Conservation (phyloP, 2,888 invertebrate species). For the Timema podura region DNA sequence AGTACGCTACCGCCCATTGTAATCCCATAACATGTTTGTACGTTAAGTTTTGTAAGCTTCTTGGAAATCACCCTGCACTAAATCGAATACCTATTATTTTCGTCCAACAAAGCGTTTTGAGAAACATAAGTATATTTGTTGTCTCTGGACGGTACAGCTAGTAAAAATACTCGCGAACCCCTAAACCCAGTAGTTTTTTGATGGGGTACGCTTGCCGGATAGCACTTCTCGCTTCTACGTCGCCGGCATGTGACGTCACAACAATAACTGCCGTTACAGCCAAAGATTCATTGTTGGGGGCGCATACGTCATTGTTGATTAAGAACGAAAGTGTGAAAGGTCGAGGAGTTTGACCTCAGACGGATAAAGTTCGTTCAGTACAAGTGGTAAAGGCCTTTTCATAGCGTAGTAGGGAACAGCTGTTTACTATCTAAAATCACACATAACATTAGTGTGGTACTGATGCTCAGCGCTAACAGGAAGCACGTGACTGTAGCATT, state of each 20-base stretch:
- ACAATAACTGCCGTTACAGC: slow-evolving; percentile 41
- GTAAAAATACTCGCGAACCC: slow-evolving; percentile 63
- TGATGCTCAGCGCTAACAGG: slow-evolving; percentile 12
- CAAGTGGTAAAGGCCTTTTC: slow-evolving; percentile 10
- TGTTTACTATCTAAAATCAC: slow-evolving; percentile 13
- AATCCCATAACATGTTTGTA: slow-evolving; percentile 80
- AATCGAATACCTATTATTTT: slow-evolving; percentile 44
- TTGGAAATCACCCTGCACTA: slow-evolving; percentile 70
- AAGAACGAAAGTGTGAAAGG: slow-evolving; percentile 33
- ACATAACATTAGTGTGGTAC: slow-evolving; percentile 1
- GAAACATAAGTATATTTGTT: slow-evolving; percentile 41
- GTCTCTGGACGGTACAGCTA: slow-evolving; percentile 56
- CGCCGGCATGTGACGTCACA: slow-evolving; percentile 73
- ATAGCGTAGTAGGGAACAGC: slow-evolving; percentile 6
- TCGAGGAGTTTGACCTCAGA: slow-evolving; percentile 27
- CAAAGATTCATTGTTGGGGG: background rate
- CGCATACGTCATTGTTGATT: slow-evolving; percentile 37
- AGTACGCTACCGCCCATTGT: slow-evolving; percentile 65
- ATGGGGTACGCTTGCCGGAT: slow-evolving; percentile 63
- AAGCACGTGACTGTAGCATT: background rate
- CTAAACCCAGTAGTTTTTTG: slow-evolving; percentile 54
- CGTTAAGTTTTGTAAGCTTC: slow-evolving; percentile 78
- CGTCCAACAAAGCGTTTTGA: slow-evolving; percentile 57
- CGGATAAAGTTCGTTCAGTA: slow-evolving; percentile 5
- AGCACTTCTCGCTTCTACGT: slow-evolving; percentile 64